A percentile compares a stretch with the other conserved stretches of the same genome.
Evolutionary conservation across 2,888 invertebrate genomes (phyloP).

Genomic region (Synanthedon tipuliformis): DNA sequence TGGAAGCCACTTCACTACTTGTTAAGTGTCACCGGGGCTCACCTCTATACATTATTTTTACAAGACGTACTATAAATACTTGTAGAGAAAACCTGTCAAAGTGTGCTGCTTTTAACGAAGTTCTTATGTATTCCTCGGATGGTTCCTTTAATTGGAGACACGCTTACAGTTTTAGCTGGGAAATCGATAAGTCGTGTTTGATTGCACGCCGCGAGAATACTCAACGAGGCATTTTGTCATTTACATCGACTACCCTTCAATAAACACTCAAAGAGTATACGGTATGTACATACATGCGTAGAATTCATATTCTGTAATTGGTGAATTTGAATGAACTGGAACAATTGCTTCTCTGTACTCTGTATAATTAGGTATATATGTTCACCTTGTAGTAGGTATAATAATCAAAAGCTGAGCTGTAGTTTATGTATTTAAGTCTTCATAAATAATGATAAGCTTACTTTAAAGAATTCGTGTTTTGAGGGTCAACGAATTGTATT

Average conservation of each 20-base stretch:
- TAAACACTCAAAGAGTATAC: background rate
- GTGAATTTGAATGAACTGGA: background rate
- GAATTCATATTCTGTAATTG: background rate
- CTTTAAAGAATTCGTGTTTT: slow-evolving; percentile 27
- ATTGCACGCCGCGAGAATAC: slow-evolving; percentile 33
- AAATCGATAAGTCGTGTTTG: slow-evolving; percentile 49
- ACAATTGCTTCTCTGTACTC: slow-evolving; percentile 1
- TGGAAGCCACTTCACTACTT: slow-evolving; percentile 44
- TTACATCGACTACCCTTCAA: background rate
- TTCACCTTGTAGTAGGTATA: background rate
- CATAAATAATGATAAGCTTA: slow-evolving; percentile 6
- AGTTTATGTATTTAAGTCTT: slow-evolving; percentile 2
- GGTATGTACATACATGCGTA: too few species aligned
- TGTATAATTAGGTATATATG: background rate
- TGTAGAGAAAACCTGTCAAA: slow-evolving; percentile 1
- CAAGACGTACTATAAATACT: slow-evolving; percentile 21
- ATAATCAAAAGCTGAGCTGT: slow-evolving; percentile 1
- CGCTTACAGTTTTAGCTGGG: slow-evolving; percentile 36
- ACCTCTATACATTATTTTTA: slow-evolving; percentile 48
- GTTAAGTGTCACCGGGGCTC: slow-evolving; percentile 41
- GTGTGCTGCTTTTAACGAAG: slow-evolving; percentile 6
- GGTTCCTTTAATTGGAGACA: slow-evolving; percentile 39
- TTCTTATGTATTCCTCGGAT: slow-evolving; percentile 21
- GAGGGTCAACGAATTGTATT: slow-evolving; percentile 56
- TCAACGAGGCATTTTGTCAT: slow-evolving; percentile 13